Percentiles rank a stretch among this genome's conserved stretches.
phyloP scores from a whole-genome alignment of 2,888 invertebrate genomes.

The Steinernema scapterisci region DNA sequence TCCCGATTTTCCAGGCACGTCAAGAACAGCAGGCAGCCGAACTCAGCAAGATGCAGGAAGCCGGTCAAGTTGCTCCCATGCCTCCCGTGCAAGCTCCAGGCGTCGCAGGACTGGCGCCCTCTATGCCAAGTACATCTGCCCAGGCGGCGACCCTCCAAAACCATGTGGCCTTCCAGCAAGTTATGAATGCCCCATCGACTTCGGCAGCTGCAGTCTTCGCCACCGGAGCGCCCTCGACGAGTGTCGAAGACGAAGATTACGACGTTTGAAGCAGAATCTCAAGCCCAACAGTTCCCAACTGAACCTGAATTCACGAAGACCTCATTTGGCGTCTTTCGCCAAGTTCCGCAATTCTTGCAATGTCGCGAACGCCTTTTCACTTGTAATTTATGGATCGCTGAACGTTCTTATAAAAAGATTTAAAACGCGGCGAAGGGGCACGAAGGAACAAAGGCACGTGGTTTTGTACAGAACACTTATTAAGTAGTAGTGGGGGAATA shows the following conservation, averaged over 20 bases:
- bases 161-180: neutral
- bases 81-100: too few relatives aligned
- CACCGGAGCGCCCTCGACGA: neutral
- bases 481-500: neutral
- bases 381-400: neutral
- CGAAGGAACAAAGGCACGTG: slow-evolving; percentile 3
- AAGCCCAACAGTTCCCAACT: neutral
- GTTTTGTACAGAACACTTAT: neutral
- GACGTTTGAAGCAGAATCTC: neutral
- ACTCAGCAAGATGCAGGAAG: slow-evolving; percentile 21
- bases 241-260: slow-evolving; percentile 23
- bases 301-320: neutral
- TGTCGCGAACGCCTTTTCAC: neutral
- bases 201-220: neutral
- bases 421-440: neutral
- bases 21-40: slow-evolving; percentile 13
- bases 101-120: neutral
- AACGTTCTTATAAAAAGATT: neutral
- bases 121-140: neutral
- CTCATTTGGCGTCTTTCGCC: neutral
- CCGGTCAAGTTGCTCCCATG: neutral
- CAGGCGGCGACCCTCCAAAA: neutral
- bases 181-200: neutral
- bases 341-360: neutral
- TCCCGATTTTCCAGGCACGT: slow-evolving; percentile 14